Conservation (phyloP, 2,113 vertebrate species). For the Osmerus mordax region DNA sequence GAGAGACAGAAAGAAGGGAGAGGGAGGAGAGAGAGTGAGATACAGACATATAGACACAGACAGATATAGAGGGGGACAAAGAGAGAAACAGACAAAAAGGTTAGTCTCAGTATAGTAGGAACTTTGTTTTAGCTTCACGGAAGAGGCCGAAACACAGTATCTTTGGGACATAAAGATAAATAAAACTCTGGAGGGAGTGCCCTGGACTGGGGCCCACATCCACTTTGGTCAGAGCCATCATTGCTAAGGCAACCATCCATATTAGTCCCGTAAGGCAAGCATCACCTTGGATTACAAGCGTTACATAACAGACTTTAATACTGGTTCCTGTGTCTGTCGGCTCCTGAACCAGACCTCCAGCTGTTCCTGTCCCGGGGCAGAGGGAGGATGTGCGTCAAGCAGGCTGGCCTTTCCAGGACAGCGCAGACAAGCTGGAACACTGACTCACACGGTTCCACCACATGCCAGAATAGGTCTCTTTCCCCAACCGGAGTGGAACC, state of each 20-base stretch:
- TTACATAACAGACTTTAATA: constrained; percentile 58
- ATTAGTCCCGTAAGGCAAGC: constrained; percentile 49
- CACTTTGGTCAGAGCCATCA: too few species aligned
- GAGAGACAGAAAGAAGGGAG: constrained; percentile 19
- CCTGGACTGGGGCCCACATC: too few species aligned
- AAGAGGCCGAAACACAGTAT: too few species aligned
- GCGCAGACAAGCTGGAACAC: constrained; percentile 9
- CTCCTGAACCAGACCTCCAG: constrained; percentile 35
- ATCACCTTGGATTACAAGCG: constrained; percentile 54
- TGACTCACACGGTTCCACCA: constrained; percentile 7
- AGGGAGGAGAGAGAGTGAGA: neutral
- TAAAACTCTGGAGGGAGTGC: too few species aligned
- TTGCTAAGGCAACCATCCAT: neutral
- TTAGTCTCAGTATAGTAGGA: too few species aligned
- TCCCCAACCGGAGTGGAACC: neutral
- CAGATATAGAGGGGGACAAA: neutral
- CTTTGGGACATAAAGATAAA: too few species aligned
- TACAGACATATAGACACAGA: neutral
- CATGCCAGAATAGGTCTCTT: constrained; percentile 13
- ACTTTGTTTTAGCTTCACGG: too few species aligned
- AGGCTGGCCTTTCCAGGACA: constrained; percentile 25
- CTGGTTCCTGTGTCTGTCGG: constrained; percentile 10
- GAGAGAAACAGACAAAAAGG: too few species aligned
- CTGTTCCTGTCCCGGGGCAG: constrained; percentile 56
- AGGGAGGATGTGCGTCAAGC: constrained; percentile 79